These are phyloP conservation scores for Marmota flaviventris DNA, from an alignment of 2,113 vertebrate species.

Conservation along the genomic window DNA sequence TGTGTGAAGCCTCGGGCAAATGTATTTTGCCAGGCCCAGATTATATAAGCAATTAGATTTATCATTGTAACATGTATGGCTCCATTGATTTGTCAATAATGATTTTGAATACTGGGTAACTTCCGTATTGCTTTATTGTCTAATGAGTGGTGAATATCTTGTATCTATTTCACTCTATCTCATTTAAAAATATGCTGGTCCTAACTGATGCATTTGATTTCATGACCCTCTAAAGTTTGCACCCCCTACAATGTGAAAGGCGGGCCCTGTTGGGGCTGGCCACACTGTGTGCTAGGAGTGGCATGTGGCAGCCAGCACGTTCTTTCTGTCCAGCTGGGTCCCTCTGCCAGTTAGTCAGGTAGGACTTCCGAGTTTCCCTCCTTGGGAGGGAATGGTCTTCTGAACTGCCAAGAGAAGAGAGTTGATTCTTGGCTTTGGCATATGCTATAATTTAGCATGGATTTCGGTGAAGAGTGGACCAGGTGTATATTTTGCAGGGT, in stretches of 20 bases:
- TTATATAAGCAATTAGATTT: background rate
- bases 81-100: background rate
- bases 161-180: background rate
- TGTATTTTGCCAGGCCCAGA: background rate
- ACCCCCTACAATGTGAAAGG: no score
- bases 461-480: background rate
- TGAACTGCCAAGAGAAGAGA: background rate
- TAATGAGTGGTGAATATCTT: background rate
- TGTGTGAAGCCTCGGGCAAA: background rate
- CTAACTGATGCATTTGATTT: no score
- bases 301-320: no score
- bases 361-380: background rate
- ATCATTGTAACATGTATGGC: background rate
- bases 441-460: background rate
- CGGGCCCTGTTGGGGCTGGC: no score
- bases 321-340: no score
- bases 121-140: background rate
- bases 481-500: background rate
- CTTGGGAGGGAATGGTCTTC: background rate
- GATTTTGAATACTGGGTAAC: background rate
- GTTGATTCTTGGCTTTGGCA: background rate
- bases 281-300: no score
- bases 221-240: no score
- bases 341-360: no score
- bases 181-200: no score